Evolutionary conservation across 2,888 invertebrate species (phyloP).

Genomic region (Amblyjoppa fuscipennis): DNA sequence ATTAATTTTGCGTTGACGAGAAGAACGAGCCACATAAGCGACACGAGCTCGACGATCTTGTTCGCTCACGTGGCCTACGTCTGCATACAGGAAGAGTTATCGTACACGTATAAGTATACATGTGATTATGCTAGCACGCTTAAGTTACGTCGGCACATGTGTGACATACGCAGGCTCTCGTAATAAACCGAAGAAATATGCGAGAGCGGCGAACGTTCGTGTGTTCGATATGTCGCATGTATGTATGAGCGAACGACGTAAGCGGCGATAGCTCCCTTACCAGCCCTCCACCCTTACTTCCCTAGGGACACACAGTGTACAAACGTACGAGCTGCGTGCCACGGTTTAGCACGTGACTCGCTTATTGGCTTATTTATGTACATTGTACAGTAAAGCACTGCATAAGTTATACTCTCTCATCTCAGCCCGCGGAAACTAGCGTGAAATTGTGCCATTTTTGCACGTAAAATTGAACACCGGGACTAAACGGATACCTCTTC

Average conservation of each 20-base stretch:
- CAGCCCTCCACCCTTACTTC: background rate
- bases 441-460: background rate
- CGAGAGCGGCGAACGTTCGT: slow-evolving; percentile 18
- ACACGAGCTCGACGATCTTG: slow-evolving; percentile 46
- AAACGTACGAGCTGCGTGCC: slow-evolving; percentile 38
- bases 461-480: too few species aligned
- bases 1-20: slow-evolving; percentile 61
- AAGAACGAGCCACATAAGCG: slow-evolving; percentile 32
- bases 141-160: slow-evolving; percentile 42
- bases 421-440: background rate
- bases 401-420: background rate
- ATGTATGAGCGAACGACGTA: slow-evolving; percentile 1
- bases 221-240: slow-evolving; percentile 25
- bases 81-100: slow-evolving; percentile 22
- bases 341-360: slow-evolving; percentile 49
- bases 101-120: slow-evolving; percentile 9
- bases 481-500: too few species aligned
- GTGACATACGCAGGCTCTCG: slow-evolving; percentile 32
- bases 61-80: slow-evolving; percentile 21
- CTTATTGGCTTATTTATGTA: slow-evolving; percentile 23
- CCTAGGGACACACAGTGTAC: slow-evolving; percentile 38
- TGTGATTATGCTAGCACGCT: background rate
- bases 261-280: slow-evolving; percentile 3
- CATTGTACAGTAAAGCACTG: background rate
- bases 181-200: slow-evolving; percentile 40